Percentiles rank a stretch among this genome's conserved stretches.
These are phyloP conservation scores for Monochamus saltuarius DNA, from an alignment of 1,140 invertebrate genomes.

Conservation along the genomic window DNA sequence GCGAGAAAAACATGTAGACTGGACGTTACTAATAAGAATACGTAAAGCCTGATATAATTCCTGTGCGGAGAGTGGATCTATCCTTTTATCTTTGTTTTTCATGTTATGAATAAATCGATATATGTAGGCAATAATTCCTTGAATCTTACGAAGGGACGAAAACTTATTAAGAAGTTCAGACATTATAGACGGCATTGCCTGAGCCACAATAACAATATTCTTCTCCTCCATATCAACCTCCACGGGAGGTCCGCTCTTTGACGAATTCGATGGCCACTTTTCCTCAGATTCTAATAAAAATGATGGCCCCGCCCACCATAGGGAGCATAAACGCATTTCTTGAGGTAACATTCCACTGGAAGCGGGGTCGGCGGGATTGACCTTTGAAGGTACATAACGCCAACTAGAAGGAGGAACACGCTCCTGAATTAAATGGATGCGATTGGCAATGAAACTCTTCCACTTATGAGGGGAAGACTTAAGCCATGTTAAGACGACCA, in stretches of 20 bases:
- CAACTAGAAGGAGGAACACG: constrained; percentile 38
- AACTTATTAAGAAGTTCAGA: too few species aligned
- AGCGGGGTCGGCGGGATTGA: constrained; percentile 53
- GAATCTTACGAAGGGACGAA: not conserved
- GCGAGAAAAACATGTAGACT: too few species aligned
- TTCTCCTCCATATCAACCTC: too few species aligned
- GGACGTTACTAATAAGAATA: too few species aligned
- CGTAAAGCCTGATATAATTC: not conserved
- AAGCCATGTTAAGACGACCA: constrained; percentile 37
- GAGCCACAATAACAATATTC: too few species aligned
- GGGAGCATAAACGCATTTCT: constrained; percentile 26
- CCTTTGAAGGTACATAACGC: constrained; percentile 43
- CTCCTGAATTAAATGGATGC: constrained; percentile 47
- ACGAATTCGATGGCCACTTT: not conserved
- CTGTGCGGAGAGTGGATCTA: not conserved
- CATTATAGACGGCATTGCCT: too few species aligned
- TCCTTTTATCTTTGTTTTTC: not conserved
- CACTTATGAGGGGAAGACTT: constrained; percentile 26
- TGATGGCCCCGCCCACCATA: constrained; percentile 46
- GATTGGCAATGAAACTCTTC: constrained; percentile 46
- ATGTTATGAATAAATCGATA: not conserved
- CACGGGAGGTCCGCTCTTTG: too few species aligned
- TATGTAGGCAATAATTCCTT: constrained; percentile 1
- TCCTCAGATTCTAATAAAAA: not conserved
- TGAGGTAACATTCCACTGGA: constrained; percentile 45